These are phyloP conservation scores for Hippocampus barbouri DNA, from an alignment of 2,113 vertebrate genomes.

Conservation along the genomic window DNA sequence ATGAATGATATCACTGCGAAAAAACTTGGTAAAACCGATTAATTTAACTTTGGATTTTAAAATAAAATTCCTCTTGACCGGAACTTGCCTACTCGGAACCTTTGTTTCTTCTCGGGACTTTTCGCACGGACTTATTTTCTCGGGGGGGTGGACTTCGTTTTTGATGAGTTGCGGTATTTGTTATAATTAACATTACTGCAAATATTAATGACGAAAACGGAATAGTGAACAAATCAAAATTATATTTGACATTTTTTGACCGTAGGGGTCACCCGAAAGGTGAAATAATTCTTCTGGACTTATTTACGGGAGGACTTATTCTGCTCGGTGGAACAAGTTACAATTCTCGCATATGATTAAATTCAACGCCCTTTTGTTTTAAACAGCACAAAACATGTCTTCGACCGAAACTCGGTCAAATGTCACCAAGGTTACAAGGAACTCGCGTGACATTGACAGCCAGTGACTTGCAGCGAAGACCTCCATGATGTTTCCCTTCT, in stretches of 20 bases:
- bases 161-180: neutral
- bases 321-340: neutral
- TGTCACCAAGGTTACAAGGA: neutral
- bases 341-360: neutral
- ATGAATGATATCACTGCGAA: no score
- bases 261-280: neutral
- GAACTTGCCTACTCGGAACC: neutral
- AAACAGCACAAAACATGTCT: neutral
- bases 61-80: neutral
- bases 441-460: conserved; percentile 41
- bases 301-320: conserved; percentile 40
- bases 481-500: conserved; percentile 5
- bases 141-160: neutral
- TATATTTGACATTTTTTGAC: neutral
- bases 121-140: neutral
- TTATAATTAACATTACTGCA: neutral
- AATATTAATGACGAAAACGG: neutral
- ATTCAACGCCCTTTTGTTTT: neutral
- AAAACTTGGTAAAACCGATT: no score
- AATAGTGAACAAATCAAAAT: neutral
- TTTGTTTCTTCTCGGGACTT: neutral
- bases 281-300: neutral
- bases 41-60: neutral
- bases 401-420: rapidly evolving
- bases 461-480: neutral